These are phyloP conservation scores for Cydia splendana DNA, from an alignment of 1,140 invertebrate genomes.

Conservation along the genomic window DNA sequence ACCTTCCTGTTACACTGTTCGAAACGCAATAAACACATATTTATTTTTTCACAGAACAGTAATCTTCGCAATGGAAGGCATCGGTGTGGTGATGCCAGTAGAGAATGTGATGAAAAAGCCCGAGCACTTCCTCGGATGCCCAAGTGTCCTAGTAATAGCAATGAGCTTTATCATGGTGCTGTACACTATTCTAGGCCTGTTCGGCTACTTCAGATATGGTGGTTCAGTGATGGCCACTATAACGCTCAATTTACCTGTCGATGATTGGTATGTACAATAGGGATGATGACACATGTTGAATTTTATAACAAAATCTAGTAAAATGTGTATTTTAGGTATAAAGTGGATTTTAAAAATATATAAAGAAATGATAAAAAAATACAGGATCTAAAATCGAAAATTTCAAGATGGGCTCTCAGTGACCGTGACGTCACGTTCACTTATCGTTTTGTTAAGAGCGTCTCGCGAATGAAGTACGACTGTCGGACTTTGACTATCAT, in stretches of 20 bases:
- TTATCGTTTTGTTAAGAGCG: no score
- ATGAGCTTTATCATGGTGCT: constrained; percentile 88
- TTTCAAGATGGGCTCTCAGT: no score
- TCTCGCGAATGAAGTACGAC: no score
- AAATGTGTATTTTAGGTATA: no score
- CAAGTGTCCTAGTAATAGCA: constrained; percentile 89
- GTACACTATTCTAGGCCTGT: constrained; percentile 89
- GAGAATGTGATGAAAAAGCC: constrained; percentile 93
- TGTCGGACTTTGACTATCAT: no score
- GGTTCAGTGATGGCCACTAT: constrained; percentile 84
- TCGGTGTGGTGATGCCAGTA: constrained; percentile 92
- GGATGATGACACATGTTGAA: no score
- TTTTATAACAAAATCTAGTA: no score
- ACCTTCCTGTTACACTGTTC: neutral
- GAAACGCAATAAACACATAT: constrained; percentile 38
- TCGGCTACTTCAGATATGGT: constrained; percentile 92
- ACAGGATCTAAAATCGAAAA: no score
- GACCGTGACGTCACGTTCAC: no score
- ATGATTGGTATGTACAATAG: constrained; percentile 81
- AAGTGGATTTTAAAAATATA: no score
- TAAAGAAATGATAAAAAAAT: no score
- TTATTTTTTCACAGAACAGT: constrained; percentile 81
- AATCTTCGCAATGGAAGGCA: constrained; percentile 91
- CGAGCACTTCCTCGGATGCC: constrained; percentile 88
- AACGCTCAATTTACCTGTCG: constrained; percentile 85